Conservation (phyloP, 2,797 vertebrate species). For the Chanos chanos region DNA sequence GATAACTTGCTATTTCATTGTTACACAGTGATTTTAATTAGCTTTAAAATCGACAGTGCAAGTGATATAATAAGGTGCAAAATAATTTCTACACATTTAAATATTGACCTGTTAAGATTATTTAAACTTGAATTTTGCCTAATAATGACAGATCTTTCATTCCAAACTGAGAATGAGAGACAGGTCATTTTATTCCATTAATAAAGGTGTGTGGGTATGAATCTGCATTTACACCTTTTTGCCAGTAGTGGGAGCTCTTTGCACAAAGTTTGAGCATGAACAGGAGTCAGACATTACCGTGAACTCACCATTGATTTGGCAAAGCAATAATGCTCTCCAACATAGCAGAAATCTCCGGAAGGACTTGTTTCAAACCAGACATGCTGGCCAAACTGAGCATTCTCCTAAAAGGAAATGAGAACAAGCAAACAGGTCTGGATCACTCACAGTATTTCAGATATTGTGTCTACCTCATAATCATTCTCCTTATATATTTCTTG, state of each 20-base stretch:
- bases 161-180: no score
- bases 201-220: neutral
- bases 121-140: no score
- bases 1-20: no score
- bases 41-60: no score
- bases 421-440: neutral
- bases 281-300: no score
- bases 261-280: neutral
- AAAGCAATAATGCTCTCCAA: constrained; percentile 90
- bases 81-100: no score
- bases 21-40: no score
- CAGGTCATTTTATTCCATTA: no score
- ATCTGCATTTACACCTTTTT: neutral
- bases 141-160: no score
- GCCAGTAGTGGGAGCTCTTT: constrained; percentile 33
- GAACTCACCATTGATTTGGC: constrained; percentile 90
- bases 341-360: constrained; percentile 95
- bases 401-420: constrained; percentile 73
- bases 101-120: no score
- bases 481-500: no score
- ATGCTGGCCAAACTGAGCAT: constrained; percentile 88
- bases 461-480: neutral
- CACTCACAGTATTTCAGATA: neutral
- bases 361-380: constrained; percentile 94
- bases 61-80: no score